Evolutionary conservation across 2,113 vertebrate species (phyloP).

Genomic region (Columba livia): DNA sequence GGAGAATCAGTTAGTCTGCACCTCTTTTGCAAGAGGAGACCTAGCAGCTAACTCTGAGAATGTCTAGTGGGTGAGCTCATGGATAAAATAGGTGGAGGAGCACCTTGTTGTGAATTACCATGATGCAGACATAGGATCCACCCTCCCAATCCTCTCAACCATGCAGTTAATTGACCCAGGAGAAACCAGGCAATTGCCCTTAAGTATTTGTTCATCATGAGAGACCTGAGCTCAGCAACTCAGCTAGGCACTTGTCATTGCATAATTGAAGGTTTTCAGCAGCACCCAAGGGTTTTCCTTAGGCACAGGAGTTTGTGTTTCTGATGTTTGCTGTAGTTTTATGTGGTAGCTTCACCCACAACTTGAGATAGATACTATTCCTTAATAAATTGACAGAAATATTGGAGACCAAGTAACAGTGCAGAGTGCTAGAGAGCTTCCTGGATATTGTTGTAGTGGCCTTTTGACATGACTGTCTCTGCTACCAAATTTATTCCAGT

Average conservation of each 20-base stretch:
- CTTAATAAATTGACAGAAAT: background rate
- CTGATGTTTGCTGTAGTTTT: background rate
- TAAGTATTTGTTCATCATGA: background rate
- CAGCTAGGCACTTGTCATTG: background rate
- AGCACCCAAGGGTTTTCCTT: background rate
- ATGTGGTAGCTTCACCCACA: background rate
- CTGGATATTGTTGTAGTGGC: background rate
- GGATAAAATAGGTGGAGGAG: background rate
- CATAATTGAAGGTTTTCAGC: constrained; percentile 1
- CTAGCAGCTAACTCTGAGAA: background rate
- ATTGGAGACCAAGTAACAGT: background rate
- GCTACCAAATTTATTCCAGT: constrained; percentile 40
- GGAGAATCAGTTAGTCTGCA: background rate
- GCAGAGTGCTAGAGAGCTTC: background rate
- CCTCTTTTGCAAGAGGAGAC: background rate
- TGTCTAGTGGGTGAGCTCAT: background rate
- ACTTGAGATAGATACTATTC: background rate
- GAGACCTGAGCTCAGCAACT: background rate
- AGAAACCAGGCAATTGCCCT: background rate
- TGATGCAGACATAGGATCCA: background rate
- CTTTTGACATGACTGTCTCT: constrained; percentile 21
- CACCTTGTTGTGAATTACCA: background rate
- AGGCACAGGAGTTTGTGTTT: background rate
- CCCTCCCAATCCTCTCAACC: too few species aligned
- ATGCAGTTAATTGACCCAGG: background rate